phyloP scores from a whole-genome alignment of 2,888 invertebrate genomes.

The Hydrotaea diabolus region DNA sequence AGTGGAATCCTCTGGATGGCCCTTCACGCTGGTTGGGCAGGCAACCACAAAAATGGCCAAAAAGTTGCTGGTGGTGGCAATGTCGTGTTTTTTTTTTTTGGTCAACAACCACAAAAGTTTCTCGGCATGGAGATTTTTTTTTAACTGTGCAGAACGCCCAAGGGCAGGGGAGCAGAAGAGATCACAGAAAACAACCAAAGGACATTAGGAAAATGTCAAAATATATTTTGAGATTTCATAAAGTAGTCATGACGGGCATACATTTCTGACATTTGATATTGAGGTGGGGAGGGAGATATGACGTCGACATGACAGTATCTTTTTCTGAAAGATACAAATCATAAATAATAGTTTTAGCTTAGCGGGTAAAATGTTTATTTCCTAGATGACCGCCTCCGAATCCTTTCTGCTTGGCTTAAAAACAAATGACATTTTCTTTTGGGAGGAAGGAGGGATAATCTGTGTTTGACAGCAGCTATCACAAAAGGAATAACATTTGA shows the following conservation, averaged over 20 bases:
- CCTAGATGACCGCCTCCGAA: too few relatives aligned
- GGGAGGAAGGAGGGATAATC: slow-evolving; percentile 4
- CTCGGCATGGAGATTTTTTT: not conserved
- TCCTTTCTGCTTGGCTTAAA: too few relatives aligned
- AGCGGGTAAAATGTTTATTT: not conserved
- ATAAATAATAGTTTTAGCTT: not conserved
- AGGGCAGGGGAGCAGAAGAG: too few relatives aligned
- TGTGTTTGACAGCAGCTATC: not conserved
- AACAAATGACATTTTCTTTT: not conserved
- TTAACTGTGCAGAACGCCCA: not conserved
- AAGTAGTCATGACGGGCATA: too few relatives aligned
- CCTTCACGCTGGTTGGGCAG: not conserved
- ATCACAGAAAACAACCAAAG: not conserved
- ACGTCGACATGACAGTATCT: too few relatives aligned
- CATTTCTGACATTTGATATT: not conserved
- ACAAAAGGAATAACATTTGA: not conserved
- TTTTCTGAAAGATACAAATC: not conserved
- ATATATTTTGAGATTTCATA: not conserved
- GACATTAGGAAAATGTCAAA: not conserved
- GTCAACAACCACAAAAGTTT: not conserved
- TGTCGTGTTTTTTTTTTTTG: not conserved
- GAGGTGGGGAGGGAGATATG: too few relatives aligned
- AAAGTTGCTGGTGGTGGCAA: not conserved
- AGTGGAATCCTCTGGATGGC: not conserved
- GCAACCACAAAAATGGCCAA: not conserved